Conservation (phyloP, 1,140 invertebrate species). For the Caenorhabditis inopinata region DNA sequence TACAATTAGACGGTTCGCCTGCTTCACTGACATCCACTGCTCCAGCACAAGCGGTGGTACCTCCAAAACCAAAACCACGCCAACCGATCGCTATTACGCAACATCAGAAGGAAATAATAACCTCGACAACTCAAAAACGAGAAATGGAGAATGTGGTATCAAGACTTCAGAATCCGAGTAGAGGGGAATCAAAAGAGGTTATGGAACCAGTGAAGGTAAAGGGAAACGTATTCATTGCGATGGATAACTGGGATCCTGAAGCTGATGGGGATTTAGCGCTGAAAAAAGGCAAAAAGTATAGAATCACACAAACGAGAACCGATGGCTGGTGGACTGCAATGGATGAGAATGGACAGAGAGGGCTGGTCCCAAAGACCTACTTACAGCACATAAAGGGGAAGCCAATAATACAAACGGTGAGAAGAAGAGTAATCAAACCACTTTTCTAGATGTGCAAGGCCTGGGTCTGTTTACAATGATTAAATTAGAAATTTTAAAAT, state of each 20-base stretch:
- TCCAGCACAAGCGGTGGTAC: background rate
- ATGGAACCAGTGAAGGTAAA: constrained; percentile 19
- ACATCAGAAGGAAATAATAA: background rate
- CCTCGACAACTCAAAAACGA: background rate
- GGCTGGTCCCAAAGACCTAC: constrained; percentile 35
- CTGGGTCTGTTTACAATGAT: no score
- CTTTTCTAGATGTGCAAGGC: no score
- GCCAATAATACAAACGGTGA: no score
- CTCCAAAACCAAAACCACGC: background rate
- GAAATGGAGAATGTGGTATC: background rate
- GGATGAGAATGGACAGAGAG: constrained; percentile 34
- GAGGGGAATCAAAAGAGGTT: background rate
- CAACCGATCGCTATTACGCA: constrained; percentile 8
- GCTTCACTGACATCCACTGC: no score
- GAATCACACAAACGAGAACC: background rate
- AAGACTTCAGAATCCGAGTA: background rate
- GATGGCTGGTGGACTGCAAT: constrained; percentile 42
- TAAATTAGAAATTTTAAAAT: no score
- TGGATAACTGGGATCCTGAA: constrained; percentile 7
- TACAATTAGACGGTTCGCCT: background rate
- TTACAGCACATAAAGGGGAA: constrained; percentile 17
- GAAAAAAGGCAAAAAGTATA: constrained; percentile 15
- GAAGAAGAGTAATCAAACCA: no score
- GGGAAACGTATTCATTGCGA: constrained; percentile 31
- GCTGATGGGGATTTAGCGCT: constrained; percentile 22